Conservation (phyloP, 92 coral and sea anemone genomes). For the Hydrozoanthus gracilis region DNA sequence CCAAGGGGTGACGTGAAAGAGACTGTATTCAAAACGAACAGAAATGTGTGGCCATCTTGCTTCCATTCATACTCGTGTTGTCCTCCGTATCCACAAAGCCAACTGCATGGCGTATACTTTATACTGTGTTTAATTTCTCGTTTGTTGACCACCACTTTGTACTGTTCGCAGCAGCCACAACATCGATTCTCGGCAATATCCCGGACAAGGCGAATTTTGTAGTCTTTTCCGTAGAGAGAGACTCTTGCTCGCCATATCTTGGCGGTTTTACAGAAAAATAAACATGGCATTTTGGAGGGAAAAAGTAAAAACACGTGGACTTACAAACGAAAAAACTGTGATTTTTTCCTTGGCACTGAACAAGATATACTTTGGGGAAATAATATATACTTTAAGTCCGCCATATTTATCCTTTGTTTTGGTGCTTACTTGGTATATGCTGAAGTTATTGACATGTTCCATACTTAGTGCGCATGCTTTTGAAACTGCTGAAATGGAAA, state of each 20-base stretch:
- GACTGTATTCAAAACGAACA: conserved; percentile 57
- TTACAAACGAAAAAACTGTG: too few species aligned
- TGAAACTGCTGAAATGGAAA: too few species aligned
- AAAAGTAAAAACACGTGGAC: not conserved
- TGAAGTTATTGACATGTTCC: too few species aligned
- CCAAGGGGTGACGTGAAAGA: conserved; percentile 53
- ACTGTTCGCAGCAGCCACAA: conserved; percentile 58
- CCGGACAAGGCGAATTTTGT: conserved; percentile 45
- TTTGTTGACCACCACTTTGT: conserved; percentile 52
- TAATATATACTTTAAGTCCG: too few species aligned
- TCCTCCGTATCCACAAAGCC: conserved; percentile 55
- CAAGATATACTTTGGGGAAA: too few species aligned
- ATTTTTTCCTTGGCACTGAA: too few species aligned
- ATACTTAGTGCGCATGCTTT: too few species aligned
- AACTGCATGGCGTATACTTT: conserved; percentile 47
- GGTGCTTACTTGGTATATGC: too few species aligned
- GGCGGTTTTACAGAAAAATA: conserved; percentile 39
- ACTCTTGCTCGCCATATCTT: conserved; percentile 44
- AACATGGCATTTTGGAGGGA: not conserved
- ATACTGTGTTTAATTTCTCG: conserved; percentile 37
- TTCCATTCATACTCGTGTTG: conserved; percentile 60
- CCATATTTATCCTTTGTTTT: too few species aligned
- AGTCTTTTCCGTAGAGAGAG: conserved; percentile 36
- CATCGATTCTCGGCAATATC: conserved; percentile 34
- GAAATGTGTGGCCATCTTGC: conserved; percentile 57